Percentiles rank a stretch among this genome's conserved stretches.
Evolutionary conservation across 2,888 invertebrate species (phyloP).

Genomic region (Bugulina stolonifera): DNA sequence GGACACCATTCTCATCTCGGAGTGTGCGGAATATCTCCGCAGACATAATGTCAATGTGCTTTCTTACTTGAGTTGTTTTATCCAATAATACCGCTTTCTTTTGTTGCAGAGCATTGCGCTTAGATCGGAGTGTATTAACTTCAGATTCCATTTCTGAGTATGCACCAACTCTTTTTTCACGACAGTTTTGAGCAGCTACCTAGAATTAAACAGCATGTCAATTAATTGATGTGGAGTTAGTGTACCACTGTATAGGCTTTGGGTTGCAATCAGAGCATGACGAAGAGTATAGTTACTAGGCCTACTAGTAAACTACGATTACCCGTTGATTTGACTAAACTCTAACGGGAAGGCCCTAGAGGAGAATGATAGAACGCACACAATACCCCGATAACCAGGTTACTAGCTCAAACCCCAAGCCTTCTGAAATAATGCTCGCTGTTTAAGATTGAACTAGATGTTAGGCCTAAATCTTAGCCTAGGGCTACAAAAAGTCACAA

Average conservation of each 20-base stretch:
- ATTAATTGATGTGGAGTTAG: background rate
- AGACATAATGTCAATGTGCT: slow-evolving; percentile 15
- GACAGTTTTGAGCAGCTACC: slow-evolving; percentile 21
- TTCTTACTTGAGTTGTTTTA: background rate
- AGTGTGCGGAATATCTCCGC: slow-evolving; percentile 19
- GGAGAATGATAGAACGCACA: no score
- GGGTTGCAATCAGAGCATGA: background rate
- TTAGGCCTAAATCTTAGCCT: no score
- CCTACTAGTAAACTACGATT: no score
- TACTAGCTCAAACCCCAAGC: no score
- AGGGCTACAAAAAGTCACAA: no score
- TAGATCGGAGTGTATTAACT: background rate
- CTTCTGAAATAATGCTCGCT: no score
- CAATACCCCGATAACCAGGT: no score
- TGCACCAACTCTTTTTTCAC: slow-evolving; percentile 10
- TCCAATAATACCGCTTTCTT: background rate
- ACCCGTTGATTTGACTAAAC: no score
- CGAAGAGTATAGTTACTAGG: background rate
- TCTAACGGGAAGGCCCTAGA: no score
- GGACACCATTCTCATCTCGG: slow-evolving; percentile 19
- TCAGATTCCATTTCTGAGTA: slow-evolving; percentile 9
- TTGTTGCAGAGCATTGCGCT: background rate
- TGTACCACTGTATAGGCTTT: background rate
- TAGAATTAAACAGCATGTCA: background rate
- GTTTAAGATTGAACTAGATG: no score